Conservation (phyloP, 92 coral and sea anemone genomes). For the Bergia sp. region DNA sequence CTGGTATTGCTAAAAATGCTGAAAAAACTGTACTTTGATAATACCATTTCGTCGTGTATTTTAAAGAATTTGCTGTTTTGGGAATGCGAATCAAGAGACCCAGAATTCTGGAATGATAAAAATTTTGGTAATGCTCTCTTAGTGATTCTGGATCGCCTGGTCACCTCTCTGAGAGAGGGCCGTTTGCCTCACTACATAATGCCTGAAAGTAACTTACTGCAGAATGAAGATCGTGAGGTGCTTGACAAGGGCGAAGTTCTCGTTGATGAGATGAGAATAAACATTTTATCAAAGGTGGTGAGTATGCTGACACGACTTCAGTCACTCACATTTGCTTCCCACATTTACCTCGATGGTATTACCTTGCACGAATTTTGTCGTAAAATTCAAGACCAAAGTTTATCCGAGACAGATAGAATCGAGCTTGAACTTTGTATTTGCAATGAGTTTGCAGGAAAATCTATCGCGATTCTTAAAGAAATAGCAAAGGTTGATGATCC, state of each 20-base stretch:
- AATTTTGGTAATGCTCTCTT: background rate
- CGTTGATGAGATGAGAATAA: background rate
- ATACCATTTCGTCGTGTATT: constrained; percentile 2
- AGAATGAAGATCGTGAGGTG: background rate
- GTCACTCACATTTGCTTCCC: background rate
- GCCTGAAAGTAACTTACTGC: constrained; percentile 25
- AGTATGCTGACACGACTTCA: background rate
- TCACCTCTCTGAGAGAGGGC: background rate
- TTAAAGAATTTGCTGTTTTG: constrained; percentile 33
- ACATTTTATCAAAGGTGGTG: background rate
- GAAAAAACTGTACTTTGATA: constrained; percentile 13
- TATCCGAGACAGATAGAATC: background rate
- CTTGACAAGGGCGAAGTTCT: background rate
- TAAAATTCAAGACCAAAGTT: background rate
- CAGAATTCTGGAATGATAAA: background rate
- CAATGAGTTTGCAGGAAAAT: too few species aligned
- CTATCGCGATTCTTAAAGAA: too few species aligned
- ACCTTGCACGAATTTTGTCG: background rate
- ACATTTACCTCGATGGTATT: background rate
- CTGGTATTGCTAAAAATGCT: constrained; percentile 9
- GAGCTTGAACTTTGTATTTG: background rate
- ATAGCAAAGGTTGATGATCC: too few species aligned
- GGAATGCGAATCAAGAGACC: constrained; percentile 8
- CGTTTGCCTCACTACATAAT: constrained; percentile 35
- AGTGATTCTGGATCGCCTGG: background rate